Base-by-base conservation (phyloP, 2,113 vertebrate genomes). In the Rhinolophus ferrumequinum region DNA sequence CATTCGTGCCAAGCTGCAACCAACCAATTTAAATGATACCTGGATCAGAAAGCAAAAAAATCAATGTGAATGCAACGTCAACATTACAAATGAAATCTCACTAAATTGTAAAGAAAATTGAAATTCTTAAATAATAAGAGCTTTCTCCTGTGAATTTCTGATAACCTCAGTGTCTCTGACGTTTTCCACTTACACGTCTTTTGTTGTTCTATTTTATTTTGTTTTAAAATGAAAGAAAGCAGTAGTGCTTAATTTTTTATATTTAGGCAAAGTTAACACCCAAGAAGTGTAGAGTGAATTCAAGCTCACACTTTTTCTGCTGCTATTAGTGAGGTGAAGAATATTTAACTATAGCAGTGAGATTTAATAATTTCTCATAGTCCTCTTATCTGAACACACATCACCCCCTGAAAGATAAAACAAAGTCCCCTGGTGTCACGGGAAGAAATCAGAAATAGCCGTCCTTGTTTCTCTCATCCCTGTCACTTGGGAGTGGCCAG, bases 251-350 rank as follows among this genome's bases (percentile, higher is more conserved):
- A 82, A 89, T 97, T 95, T 44, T 97, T 97, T 94, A 69, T 96
- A 91, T 72, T 93, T 85, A 94, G 58, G 58, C 47, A 87, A 54
- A n/a, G 28, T 96, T 97, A 93, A 96, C 95, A 97, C 96, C 89
- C 94, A 89, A 83, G 21, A 60, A 94, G 30, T 73, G 5, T 77
- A 94, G 79, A 93, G 52, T 77, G 69, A 96, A 96, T 93, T 96
- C 91, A 96, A 91, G 75, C 88, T 96, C 54, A 10, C 86, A 96
- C 75, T 60, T 96, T 64, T 95, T 60, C 92, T 88, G 60, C 75
- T 92, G 93, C 93, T 95, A 72, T 97, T 97, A 96, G 88, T 95
- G 95, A 97, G 88, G 73, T 96, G 94, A 97, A 92, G 94, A 97
- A 94, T 26, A 54, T 94, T 96, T 97, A 96, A 95, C 96, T 96